Percentiles rank a stretch among this genome's conserved stretches.
Evolutionary conservation across 2,888 invertebrate species (phyloP).

Genomic region (Choristoneura rosaceana): DNA sequence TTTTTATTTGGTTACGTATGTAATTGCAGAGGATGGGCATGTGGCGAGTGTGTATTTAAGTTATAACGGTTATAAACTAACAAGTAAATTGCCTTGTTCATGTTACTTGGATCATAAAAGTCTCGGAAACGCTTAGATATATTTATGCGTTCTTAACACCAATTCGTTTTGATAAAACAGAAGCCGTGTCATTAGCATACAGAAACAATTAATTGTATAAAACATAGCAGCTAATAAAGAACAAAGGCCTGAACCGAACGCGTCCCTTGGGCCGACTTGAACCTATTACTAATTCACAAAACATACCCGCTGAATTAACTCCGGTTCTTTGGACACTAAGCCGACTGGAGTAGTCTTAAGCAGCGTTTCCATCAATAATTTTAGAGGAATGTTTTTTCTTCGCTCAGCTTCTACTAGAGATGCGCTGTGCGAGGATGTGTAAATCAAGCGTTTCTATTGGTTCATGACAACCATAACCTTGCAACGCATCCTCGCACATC

Average conservation of each 20-base stretch:
- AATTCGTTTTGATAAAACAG: conserved; percentile 23
- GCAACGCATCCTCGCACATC: no score
- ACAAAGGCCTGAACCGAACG: conserved; percentile 39
- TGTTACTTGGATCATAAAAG: background rate
- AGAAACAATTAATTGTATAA: conserved; percentile 42
- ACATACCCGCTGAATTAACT: conserved; percentile 69
- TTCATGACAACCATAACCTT: no score
- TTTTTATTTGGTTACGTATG: background rate
- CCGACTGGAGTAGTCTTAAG: background rate
- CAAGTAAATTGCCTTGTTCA: background rate
- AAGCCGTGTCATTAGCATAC: conserved; percentile 33
- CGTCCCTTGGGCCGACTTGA: conserved; percentile 72
- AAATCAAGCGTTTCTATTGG: no score
- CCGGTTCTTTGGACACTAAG: background rate
- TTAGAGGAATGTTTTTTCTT: no score
- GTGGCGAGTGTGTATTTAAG: background rate
- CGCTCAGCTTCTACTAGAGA: no score
- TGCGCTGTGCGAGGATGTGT: no score
- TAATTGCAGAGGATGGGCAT: background rate
- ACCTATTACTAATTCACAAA: conserved; percentile 76
- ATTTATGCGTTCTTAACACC: conserved; percentile 16
- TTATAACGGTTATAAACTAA: background rate
- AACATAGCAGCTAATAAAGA: conserved; percentile 43
- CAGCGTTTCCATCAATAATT: no score
- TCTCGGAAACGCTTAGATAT: conserved; percentile 7